Evolutionary conservation across 2,888 invertebrate genomes (phyloP), one percentile per base, ranked within the genome.

Genomic region (Escarpia spicata): DNA sequence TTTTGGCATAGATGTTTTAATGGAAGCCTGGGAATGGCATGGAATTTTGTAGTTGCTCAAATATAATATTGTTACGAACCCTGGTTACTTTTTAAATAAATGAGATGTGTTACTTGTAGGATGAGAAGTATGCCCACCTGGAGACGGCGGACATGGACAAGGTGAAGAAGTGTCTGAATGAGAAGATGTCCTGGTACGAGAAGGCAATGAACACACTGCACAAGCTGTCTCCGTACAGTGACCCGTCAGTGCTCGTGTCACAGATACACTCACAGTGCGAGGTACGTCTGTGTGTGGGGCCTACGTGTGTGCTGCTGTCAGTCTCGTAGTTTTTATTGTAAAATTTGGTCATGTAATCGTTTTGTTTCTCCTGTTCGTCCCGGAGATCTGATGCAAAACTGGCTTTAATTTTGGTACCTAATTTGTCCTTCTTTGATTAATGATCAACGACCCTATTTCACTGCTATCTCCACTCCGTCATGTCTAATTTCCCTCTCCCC

Each of bases 131-230:
- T 93, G 97, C 97, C 92, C 99, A 99, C 96, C 96, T 99, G 92
- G 97, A 98, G 26, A 95, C 96, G 92, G 96, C 96, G 45, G 97
- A 97, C 92, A 98, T 98, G 60, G 99, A 99, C 94, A 97, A 99
- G 75, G 98, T 98, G 93, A 98, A 98, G 95, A 96, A 96, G 93
- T 95, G 95, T 92, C 93, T 98, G 89, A 97, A 97, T 93, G 98
- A 97, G 95, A 97, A 98, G 93, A 97, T 98, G 95, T 97, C 97
- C 94, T 99, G 99, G 99, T 97, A 98, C 93, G 98, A 99, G 95
- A 97, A 97, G 93, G 97, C 98, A 94, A 97, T 98, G 93, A 97
- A 97, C 93, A 97, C 97, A 94, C 97, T 98, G 92, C 97, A 97
- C 43, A 97, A 97, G 94, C 97, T 97, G 92, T 97, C 98, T 91